Conservation (phyloP, 2,888 invertebrate species). For the Atrina japonica region DNA sequence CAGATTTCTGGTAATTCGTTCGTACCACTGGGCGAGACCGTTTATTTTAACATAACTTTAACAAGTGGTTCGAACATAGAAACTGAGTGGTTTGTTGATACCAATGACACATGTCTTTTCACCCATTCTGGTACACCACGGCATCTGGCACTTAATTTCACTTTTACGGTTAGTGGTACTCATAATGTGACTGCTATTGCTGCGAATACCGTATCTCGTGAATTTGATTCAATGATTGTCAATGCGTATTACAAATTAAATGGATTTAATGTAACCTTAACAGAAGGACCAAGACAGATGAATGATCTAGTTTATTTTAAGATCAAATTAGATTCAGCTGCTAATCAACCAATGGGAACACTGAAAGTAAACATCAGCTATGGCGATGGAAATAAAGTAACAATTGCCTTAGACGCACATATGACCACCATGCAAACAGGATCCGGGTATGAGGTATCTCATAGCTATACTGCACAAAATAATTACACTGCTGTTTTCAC, state of each 20-base stretch:
- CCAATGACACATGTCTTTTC: slow-evolving; percentile 26
- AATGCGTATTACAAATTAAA: slow-evolving; percentile 7
- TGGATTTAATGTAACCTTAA: slow-evolving; percentile 3
- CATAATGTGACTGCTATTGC: slow-evolving; percentile 30
- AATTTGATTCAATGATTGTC: slow-evolving; percentile 13
- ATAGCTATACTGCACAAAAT: slow-evolving; percentile 42
- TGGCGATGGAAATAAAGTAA: not conserved
- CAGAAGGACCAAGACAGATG: not conserved
- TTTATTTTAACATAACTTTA: slow-evolving; percentile 8
- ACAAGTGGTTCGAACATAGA: slow-evolving; percentile 23
- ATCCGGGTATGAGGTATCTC: slow-evolving; percentile 7
- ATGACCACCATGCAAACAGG: slow-evolving; percentile 14
- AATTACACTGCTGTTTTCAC: slow-evolving; percentile 35
- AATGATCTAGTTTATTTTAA: not conserved
- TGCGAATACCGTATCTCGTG: slow-evolving; percentile 17
- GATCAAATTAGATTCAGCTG: not conserved
- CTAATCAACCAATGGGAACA: slow-evolving; percentile 3
- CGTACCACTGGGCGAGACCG: not conserved
- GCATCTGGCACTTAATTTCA: slow-evolving; percentile 1
- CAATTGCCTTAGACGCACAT: not conserved
- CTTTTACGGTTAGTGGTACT: slow-evolving; percentile 17
- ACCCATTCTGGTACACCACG: slow-evolving; percentile 2
- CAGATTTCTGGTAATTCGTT: slow-evolving; percentile 8
- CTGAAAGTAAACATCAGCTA: not conserved
- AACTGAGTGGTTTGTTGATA: slow-evolving; percentile 35